Base-by-base conservation (phyloP, 2,113 vertebrate species). In the Embiotoca jacksoni region DNA sequence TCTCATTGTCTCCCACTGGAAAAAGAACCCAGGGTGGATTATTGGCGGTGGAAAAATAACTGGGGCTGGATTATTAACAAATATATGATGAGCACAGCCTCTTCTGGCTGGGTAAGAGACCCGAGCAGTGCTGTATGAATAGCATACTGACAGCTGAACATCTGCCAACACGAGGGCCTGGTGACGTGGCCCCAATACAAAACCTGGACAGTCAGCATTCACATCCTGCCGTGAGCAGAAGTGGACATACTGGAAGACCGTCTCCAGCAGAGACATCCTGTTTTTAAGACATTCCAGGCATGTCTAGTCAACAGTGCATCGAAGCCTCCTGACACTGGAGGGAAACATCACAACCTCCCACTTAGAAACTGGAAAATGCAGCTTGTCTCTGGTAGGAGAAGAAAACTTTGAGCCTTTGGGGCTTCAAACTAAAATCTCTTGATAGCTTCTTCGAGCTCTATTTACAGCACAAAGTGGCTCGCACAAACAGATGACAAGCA, bases 231-330 rank as follows among this genome's bases (percentile, higher is more conserved):
- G 4, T 68, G 46, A 75, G 63, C 7, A 53, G 15, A n/a, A 70
- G 37, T 15, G 15, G 14, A 33, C 14, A 31, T 15, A 35, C 66
- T 31, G 39, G 31, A 31, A 44, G 16, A 49, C 47, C 0, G 41
- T 75, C 69, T 74, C 41, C 37, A 60, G 52, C 30, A 16, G 56
- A 72, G 39, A 72, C 75, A 82, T 89, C 77, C 75, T 81, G 84
- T 83, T 87, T 86, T 75, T 59, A 70, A 68, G 56, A 71, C 77
- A 85, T 88, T 83, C 80, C 86, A 79, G 47, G 31, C 61, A 72
- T 80, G 78, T 76, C 30, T 65, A 37, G 67, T 62, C 37, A 68
- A 33, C 53, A 52, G 56, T 2, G 53, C 55, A 76, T 80, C 76
- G 78, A 83, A 80, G 81, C 47, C 15, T 70, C 50, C 57, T 67